Percentiles rank a stretch among this genome's conserved stretches.
These are phyloP conservation scores for Astyanax mexicanus DNA, from an alignment of 2,797 vertebrate genomes.

Conservation along the genomic window DNA sequence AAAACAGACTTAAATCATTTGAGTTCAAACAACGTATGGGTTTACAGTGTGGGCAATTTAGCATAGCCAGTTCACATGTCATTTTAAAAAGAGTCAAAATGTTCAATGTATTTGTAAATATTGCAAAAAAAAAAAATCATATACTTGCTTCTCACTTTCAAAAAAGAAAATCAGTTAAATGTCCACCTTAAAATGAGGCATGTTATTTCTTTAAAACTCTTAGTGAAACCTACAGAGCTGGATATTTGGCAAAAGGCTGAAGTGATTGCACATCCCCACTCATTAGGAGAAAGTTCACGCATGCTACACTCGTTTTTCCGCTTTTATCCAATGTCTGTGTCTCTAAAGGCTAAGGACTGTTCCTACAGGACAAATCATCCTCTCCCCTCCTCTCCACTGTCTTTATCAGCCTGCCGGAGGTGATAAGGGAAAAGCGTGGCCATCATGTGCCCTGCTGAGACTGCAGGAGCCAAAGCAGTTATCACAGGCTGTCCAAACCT, in stretches of 20 bases:
- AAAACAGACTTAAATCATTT: too few species aligned
- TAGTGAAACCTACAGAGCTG: background rate
- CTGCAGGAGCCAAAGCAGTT: constrained; percentile 28
- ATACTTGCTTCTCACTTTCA: too few species aligned
- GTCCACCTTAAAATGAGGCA: too few species aligned
- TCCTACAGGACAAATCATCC: constrained; percentile 19
- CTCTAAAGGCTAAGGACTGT: background rate
- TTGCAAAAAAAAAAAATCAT: too few species aligned
- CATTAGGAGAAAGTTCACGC: background rate
- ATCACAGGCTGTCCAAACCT: constrained; percentile 24
- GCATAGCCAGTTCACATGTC: too few species aligned
- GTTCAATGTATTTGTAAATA: too few species aligned
- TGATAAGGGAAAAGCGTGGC: constrained; percentile 31
- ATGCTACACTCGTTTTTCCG: background rate
- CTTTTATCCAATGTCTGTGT: constrained; percentile 1
- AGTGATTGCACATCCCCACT: background rate
- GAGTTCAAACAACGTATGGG: too few species aligned
- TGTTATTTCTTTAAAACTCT: too few species aligned
- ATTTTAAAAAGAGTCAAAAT: too few species aligned
- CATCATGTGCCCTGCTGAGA: constrained; percentile 36
- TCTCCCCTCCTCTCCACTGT: background rate
- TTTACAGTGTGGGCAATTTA: too few species aligned
- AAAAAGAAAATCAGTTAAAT: too few species aligned
- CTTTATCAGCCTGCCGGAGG: constrained; percentile 29
- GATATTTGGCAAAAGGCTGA: background rate